Evolutionary conservation across 2,888 invertebrate genomes (phyloP).

Genomic region (Tanytarsus gracilentus): DNA sequence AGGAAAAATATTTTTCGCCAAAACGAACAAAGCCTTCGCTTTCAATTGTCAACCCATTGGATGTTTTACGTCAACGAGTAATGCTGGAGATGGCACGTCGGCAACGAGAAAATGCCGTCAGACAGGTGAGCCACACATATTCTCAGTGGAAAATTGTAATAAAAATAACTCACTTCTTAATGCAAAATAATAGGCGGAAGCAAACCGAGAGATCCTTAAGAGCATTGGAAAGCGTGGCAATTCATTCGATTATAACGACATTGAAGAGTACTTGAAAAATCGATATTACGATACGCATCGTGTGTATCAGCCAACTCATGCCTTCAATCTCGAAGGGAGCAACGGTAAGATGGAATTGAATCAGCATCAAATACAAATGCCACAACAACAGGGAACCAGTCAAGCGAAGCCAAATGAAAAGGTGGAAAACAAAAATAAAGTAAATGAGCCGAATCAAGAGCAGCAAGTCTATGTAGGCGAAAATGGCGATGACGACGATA

Average conservation of each 20-base stretch:
- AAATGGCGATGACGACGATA: slow-evolving; percentile 30
- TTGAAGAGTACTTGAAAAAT: slow-evolving; percentile 28
- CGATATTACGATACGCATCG: slow-evolving; percentile 24
- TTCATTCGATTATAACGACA: slow-evolving; percentile 27
- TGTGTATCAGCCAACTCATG: slow-evolving; percentile 1
- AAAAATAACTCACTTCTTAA: background rate
- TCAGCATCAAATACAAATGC: slow-evolving; percentile 30
- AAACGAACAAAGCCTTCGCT: slow-evolving; percentile 62
- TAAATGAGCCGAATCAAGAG: background rate
- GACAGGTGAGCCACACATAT: slow-evolving; percentile 45
- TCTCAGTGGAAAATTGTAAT: background rate
- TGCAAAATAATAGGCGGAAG: slow-evolving; percentile 46
- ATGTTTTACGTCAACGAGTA: slow-evolving; percentile 72
- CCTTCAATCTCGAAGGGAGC: slow-evolving; percentile 20
- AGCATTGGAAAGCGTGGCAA: slow-evolving; percentile 62
- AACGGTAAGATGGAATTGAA: slow-evolving; percentile 31
- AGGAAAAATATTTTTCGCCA: slow-evolving; percentile 45
- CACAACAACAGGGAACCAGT: slow-evolving; percentile 25
- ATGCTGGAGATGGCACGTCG: slow-evolving; percentile 73
- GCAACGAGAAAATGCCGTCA: slow-evolving; percentile 59
- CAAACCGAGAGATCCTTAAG: slow-evolving; percentile 65
- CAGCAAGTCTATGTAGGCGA: slow-evolving; percentile 30
- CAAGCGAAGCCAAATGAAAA: slow-evolving; percentile 2
- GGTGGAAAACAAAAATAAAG: slow-evolving; percentile 24
- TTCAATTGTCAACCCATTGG: slow-evolving; percentile 80